Evolutionary conservation across 1,140 invertebrate genomes (phyloP).

Genomic region (Hyles vespertilio): DNA sequence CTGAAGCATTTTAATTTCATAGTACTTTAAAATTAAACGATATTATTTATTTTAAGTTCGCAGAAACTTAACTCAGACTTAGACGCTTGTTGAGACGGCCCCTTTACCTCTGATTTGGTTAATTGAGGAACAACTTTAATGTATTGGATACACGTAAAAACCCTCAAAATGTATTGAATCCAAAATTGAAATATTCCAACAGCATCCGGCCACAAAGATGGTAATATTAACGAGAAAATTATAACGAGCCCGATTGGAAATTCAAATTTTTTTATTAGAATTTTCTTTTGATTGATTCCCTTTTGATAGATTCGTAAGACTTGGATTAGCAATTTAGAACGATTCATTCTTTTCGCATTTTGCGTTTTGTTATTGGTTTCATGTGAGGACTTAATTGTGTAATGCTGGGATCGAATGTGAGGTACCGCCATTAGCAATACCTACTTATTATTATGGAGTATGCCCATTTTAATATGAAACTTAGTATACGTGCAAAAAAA

Average conservation of each 20-base stretch:
- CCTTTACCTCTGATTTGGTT: background rate
- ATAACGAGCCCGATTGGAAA: constrained; percentile 18
- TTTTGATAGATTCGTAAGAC: constrained; percentile 13
- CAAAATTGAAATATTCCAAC: constrained; percentile 18
- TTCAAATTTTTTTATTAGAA: constrained; percentile 20
- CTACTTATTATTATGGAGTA: too few species aligned
- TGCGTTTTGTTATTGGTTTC: background rate
- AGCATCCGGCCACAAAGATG: constrained; percentile 15
- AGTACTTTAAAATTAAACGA: too few species aligned
- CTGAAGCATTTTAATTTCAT: too few species aligned
- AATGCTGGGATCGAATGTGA: too few species aligned
- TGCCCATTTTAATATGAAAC: too few species aligned
- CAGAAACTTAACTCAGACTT: too few species aligned
- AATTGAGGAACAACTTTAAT: constrained; percentile 1
- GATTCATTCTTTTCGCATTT: constrained; percentile 1
- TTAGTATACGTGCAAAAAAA: too few species aligned
- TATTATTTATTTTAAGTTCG: too few species aligned
- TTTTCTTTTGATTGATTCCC: constrained; percentile 7
- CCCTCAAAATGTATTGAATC: background rate
- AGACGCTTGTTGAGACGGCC: background rate
- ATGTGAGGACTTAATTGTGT: too few species aligned
- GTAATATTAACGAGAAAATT: constrained; percentile 25
- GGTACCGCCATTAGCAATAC: too few species aligned
- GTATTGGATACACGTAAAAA: constrained; percentile 17
- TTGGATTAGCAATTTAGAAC: constrained; percentile 10